Conservation (phyloP, 1,140 invertebrate species). For the Sitophilus oryzae region DNA sequence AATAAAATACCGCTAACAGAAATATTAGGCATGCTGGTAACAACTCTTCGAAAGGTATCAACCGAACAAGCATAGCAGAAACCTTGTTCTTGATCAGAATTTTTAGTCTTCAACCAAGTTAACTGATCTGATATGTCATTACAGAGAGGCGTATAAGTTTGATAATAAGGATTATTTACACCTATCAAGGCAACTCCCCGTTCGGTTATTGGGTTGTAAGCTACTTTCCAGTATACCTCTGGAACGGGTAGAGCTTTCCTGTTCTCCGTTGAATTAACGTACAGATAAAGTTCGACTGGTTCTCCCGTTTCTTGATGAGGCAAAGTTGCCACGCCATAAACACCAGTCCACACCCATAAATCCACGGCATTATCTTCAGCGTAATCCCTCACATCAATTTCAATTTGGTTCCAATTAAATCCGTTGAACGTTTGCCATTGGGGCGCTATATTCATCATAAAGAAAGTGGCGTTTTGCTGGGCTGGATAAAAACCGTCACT, state of each 20-base stretch:
- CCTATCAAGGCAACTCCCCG: slow-evolving; percentile 55
- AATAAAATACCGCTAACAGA: slow-evolving; percentile 5
- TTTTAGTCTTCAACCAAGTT: slow-evolving; percentile 47
- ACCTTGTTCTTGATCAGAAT: slow-evolving; percentile 43
- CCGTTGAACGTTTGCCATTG: slow-evolving; percentile 55
- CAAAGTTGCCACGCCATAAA: slow-evolving; percentile 49
- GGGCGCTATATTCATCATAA: slow-evolving; percentile 50
- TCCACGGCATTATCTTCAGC: slow-evolving; percentile 30
- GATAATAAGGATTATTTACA: slow-evolving; percentile 57
- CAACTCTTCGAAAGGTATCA: slow-evolving; percentile 50
- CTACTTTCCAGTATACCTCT: slow-evolving; percentile 56
- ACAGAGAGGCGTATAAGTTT: slow-evolving; percentile 49
- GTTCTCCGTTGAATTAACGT: slow-evolving; percentile 39
- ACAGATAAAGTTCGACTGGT: slow-evolving; percentile 47
- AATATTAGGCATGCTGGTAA: slow-evolving; percentile 47
- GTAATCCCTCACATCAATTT: slow-evolving; percentile 45
- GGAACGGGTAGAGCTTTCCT: slow-evolving; percentile 52
- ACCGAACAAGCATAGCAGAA: slow-evolving; percentile 62
- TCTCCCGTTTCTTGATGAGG: slow-evolving; percentile 42
- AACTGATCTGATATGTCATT: slow-evolving; percentile 49
- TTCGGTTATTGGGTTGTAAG: slow-evolving; percentile 49
- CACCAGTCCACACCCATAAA: slow-evolving; percentile 53
- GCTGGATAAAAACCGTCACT: slow-evolving; percentile 56
- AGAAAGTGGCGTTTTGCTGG: slow-evolving; percentile 55
- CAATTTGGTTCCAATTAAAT: slow-evolving; percentile 50